Conservation (phyloP, 2,888 invertebrate genomes). For the Nemurella pictetii region DNA sequence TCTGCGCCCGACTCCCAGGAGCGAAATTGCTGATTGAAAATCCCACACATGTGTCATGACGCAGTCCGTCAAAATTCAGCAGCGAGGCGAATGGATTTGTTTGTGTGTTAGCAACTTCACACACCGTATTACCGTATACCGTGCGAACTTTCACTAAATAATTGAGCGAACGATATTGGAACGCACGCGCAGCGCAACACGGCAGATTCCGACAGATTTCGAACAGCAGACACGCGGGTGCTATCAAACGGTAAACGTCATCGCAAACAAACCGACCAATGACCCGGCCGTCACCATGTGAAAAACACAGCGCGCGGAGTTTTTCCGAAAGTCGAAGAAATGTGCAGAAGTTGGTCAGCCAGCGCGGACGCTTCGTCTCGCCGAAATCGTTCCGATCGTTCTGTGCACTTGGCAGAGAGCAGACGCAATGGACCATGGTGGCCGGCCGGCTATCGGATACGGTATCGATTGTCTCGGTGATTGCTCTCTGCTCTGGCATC, state of each 20-base stretch:
- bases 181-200: neutral
- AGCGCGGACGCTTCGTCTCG: neutral
- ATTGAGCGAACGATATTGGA: neutral
- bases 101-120: too few relatives aligned
- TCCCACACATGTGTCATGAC: neutral
- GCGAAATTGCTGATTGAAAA: neutral
- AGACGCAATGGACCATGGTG: neutral
- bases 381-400: neutral
- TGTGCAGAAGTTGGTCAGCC: neutral
- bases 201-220: neutral
- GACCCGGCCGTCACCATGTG: neutral
- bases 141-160: neutral
- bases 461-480: neutral
- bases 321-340: neutral
- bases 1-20: neutral
- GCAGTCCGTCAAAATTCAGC: neutral
- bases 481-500: neutral
- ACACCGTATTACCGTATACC: too few relatives aligned
- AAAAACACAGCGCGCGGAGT: too few relatives aligned
- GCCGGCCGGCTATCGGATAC: neutral
- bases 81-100: neutral
- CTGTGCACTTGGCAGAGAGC: neutral
- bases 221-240: neutral
- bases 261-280: neutral
- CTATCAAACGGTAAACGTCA: neutral